Conservation (phyloP, 2,888 invertebrate genomes). For the Micropterix aruncella region DNA sequence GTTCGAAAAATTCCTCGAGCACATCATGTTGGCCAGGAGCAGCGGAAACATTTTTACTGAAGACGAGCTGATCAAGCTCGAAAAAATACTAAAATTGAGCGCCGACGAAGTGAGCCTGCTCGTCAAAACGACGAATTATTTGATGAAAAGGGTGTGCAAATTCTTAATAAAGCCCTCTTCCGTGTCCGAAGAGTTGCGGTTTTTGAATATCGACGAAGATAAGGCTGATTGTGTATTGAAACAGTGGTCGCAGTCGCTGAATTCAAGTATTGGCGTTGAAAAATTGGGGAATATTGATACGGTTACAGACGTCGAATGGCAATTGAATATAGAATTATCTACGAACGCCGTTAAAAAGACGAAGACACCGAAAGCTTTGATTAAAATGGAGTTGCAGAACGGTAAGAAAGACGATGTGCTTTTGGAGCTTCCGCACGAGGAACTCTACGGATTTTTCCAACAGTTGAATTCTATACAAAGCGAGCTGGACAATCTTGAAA, state of each 20-base stretch:
- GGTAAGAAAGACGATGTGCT: not conserved
- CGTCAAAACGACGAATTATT: slow-evolving; percentile 9
- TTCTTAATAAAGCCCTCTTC: slow-evolving; percentile 10
- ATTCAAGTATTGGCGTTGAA: slow-evolving; percentile 5
- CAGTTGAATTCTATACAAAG: slow-evolving; percentile 10
- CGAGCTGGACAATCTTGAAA: slow-evolving; percentile 8
- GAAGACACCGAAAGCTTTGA: not conserved
- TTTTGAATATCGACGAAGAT: slow-evolving; percentile 7
- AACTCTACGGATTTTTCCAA: slow-evolving; percentile 8
- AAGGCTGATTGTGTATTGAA: slow-evolving; percentile 9
- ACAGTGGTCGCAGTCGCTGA: slow-evolving; percentile 7
- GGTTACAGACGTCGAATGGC: slow-evolving; percentile 7
- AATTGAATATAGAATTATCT: slow-evolving; percentile 9
- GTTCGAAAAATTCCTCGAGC: not conserved
- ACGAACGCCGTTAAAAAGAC: slow-evolving; percentile 7
- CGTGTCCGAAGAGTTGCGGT: slow-evolving; percentile 5
- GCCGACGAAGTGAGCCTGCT: slow-evolving; percentile 7
- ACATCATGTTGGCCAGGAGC: not conserved
- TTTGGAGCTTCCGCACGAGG: slow-evolving; percentile 8
- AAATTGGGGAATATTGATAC: slow-evolving; percentile 9
- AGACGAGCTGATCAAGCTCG: slow-evolving; percentile 8
- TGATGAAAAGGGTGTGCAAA: slow-evolving; percentile 10
- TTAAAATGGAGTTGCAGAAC: not conserved
- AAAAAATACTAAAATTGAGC: slow-evolving; percentile 9
- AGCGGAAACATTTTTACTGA: slow-evolving; percentile 7